These are phyloP conservation scores for Helicoverpa armigera DNA, from an alignment of 1,140 invertebrate species.

Conservation along the genomic window DNA sequence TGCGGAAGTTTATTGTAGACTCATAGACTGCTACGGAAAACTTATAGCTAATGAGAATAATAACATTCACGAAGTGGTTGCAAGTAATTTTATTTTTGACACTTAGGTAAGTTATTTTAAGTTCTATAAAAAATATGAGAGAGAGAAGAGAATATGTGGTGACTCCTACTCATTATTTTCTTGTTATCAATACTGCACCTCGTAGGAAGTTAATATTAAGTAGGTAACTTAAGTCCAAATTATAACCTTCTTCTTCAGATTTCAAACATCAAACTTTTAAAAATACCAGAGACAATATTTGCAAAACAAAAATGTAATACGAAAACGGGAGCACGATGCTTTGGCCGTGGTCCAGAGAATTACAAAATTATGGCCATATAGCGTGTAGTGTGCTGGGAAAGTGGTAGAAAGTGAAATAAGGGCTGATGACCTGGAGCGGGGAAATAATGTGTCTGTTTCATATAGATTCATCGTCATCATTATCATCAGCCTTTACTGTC, in stretches of 20 bases:
- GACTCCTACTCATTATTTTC: too few relatives aligned
- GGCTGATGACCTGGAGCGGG: neutral
- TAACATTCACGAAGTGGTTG: too few relatives aligned
- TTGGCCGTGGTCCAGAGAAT: constrained; percentile 15
- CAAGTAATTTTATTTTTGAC: too few relatives aligned
- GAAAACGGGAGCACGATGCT: constrained; percentile 24
- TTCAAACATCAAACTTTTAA: constrained; percentile 6
- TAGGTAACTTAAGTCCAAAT: too few relatives aligned
- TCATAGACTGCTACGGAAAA: neutral
- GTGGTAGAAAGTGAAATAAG: constrained; percentile 9
- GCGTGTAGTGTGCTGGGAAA: neutral
- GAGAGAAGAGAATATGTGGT: too few relatives aligned
- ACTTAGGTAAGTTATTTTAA: too few relatives aligned
- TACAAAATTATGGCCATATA: constrained; percentile 16
- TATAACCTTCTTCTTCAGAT: neutral
- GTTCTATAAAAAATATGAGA: too few relatives aligned
- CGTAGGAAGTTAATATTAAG: too few relatives aligned
- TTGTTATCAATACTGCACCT: too few relatives aligned
- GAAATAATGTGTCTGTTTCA: neutral
- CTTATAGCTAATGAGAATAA: neutral
- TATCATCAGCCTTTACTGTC: too few relatives aligned
- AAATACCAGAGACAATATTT: neutral
- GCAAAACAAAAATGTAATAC: constrained; percentile 43
- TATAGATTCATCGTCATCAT: neutral
- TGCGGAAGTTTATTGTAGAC: constrained; percentile 2